phyloP scores from a whole-genome alignment of 2,888 invertebrate genomes.

The Caenorhabditis macrosperma region DNA sequence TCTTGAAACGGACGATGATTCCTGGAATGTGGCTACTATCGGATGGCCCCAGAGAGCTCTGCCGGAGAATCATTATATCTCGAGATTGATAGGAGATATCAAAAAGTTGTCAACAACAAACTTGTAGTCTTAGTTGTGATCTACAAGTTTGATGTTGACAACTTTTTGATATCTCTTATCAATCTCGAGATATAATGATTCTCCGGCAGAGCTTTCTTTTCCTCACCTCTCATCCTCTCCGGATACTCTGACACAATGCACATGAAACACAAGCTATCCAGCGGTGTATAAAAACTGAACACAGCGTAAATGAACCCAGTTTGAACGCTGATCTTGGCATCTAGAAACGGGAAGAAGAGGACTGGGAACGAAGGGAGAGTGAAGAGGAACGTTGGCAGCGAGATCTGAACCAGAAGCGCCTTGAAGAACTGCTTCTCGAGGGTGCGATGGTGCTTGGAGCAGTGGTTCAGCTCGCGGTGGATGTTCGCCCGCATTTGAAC shows the following conservation, averaged over 20 bases:
- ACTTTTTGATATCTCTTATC: no score
- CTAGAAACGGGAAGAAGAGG: neutral
- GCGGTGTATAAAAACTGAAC: neutral
- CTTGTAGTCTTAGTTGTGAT: no score
- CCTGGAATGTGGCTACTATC: no score
- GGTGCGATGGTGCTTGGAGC: slow-evolving; percentile 6
- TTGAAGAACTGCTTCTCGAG: slow-evolving; percentile 32
- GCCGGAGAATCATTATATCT: no score
- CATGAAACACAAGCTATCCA: neutral
- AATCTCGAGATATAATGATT: no score
- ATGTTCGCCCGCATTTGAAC: slow-evolving; percentile 13
- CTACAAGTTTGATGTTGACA: no score
- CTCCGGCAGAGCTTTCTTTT: neutral
- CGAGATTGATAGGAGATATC: no score
- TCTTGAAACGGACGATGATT: no score
- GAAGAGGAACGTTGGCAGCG: neutral
- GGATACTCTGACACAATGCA: neutral
- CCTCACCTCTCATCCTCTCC: neutral
- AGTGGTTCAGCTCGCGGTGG: neutral
- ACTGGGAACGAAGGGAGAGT: neutral
- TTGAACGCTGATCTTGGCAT: neutral
- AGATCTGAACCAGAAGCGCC: slow-evolving; percentile 29
- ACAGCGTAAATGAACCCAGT: neutral
- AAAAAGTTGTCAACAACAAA: no score
- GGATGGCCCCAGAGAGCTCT: no score